Evolutionary conservation across 2,113 vertebrate genomes (phyloP).

Genomic region (Oriolus oriolus): DNA sequence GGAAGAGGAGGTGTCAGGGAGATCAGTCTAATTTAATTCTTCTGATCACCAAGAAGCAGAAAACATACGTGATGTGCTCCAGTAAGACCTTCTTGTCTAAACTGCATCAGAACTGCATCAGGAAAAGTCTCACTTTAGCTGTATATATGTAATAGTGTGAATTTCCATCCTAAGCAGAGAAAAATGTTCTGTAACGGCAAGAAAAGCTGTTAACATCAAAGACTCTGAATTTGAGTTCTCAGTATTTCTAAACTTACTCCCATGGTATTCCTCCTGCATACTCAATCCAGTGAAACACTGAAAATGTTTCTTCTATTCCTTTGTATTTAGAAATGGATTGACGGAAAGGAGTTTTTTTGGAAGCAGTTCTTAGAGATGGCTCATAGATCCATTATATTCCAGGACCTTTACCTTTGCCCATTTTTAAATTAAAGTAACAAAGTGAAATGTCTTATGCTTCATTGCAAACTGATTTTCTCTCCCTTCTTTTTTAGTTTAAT

Average conservation of each 20-base stretch:
- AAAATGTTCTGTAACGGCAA: neutral
- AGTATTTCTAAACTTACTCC: neutral
- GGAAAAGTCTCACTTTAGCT: neutral
- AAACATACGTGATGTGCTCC: neutral
- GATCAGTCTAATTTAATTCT: neutral
- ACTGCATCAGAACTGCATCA: neutral
- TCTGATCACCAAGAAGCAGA: neutral
- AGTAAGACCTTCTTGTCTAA: neutral
- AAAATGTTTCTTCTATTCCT: neutral
- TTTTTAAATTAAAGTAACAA: neutral
- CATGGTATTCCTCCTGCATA: neutral
- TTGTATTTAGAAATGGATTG: neutral
- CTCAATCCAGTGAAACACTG: neutral
- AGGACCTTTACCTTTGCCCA: neutral
- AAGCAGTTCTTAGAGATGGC: neutral
- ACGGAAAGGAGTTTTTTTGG: neutral
- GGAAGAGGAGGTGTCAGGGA: neutral
- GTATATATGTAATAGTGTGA: neutral
- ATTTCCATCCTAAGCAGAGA: neutral
- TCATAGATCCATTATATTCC: neutral
- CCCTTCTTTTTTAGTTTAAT: neutral
- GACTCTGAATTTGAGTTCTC: neutral
- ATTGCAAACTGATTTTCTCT: neutral
- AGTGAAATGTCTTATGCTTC: neutral
- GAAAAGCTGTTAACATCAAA: neutral